A percentile compares a stretch with the other conserved stretches of the same genome.
Conservation (phyloP, 2,113 vertebrate genomes). For the Budorcas taxicolor region DNA sequence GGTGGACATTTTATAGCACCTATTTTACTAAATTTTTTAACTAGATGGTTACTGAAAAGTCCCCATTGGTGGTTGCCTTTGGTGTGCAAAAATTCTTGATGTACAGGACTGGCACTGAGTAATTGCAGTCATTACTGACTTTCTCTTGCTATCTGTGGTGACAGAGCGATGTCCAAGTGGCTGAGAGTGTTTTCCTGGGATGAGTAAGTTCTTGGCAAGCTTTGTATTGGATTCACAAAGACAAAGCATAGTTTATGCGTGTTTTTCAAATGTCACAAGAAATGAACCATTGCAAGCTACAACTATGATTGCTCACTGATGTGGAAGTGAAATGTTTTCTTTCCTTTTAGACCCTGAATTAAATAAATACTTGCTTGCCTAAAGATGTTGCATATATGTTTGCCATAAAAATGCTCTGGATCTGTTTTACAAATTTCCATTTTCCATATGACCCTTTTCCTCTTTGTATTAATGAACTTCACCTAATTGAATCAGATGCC, state of each 20-base stretch:
- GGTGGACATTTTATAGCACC: not conserved
- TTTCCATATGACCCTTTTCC: constrained; percentile 10
- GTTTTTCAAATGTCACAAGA: not conserved
- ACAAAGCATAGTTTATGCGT: not conserved
- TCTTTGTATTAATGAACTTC: constrained; percentile 61
- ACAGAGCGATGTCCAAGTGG: not conserved
- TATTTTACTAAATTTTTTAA: not conserved
- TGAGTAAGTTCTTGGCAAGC: not conserved
- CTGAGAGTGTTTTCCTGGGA: not conserved
- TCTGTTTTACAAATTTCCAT: not conserved
- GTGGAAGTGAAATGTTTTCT: not conserved
- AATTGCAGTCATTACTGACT: not conserved
- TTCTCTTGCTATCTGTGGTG: not conserved
- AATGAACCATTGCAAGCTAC: not conserved
- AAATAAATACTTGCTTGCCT: not conserved
- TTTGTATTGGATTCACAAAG: not conserved
- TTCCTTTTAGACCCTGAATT: not conserved
- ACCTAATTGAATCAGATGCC: constrained; percentile 56
- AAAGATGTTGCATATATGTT: not conserved
- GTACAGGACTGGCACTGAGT: not conserved
- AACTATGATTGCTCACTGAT: not conserved
- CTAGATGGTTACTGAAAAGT: not conserved
- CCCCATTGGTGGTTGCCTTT: not conserved
- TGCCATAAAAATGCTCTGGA: not conserved
- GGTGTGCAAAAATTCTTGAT: not conserved